phyloP scores from a whole-genome alignment of 2,113 vertebrate genomes.

The Brachypteracias leptosomus region DNA sequence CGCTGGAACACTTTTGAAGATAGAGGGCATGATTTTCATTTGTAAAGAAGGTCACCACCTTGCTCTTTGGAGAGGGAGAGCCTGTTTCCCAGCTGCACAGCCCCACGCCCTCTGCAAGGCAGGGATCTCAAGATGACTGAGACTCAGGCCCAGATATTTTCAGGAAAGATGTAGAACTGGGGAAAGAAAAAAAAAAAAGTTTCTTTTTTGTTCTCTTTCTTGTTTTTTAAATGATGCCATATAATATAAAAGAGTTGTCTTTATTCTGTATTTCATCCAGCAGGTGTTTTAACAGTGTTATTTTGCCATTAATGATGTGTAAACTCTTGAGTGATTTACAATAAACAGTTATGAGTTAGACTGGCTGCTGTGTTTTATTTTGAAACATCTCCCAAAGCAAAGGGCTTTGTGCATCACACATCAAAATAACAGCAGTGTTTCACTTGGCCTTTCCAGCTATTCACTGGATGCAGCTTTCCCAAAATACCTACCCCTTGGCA shows the following conservation, averaged over 20 bases:
- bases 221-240: slow-evolving; percentile 44
- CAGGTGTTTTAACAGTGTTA: slow-evolving; percentile 65
- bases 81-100: neutral
- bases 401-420: neutral
- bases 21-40: slow-evolving; percentile 21
- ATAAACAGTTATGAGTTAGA: slow-evolving; percentile 66
- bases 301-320: slow-evolving; percentile 70
- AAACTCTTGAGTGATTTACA: slow-evolving; percentile 70
- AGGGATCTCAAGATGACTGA: neutral
- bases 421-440: neutral
- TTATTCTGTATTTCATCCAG: slow-evolving; percentile 67
- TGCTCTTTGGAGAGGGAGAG: neutral
- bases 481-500: neutral
- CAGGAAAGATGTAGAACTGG: slow-evolving; percentile 27
- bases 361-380: neutral
- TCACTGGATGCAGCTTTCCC: neutral
- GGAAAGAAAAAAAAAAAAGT: neutral
- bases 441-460: neutral
- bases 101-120: neutral
- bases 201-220: slow-evolving; percentile 4
- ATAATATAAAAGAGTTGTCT: slow-evolving; percentile 41
- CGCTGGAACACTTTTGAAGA: slow-evolving; percentile 46
- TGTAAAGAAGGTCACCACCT: neutral
- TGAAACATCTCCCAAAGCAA: neutral
- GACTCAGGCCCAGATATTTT: slow-evolving; percentile 37